These are phyloP conservation scores for Cuniculus paca DNA, from an alignment of 2,797 vertebrate genomes.

Conservation along the genomic window DNA sequence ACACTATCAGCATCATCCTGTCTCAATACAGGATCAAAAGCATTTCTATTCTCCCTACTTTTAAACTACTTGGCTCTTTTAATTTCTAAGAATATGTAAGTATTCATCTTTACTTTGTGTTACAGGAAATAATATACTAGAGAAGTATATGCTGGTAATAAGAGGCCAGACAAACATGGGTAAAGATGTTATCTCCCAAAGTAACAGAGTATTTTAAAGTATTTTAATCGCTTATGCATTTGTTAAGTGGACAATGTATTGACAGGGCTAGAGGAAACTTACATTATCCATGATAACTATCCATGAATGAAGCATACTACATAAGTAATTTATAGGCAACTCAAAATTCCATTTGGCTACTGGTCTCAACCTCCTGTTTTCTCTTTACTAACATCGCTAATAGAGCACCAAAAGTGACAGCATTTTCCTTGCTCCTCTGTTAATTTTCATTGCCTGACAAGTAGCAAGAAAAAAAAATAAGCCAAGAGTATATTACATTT, in stretches of 20 bases:
- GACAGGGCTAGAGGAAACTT: slow-evolving; percentile 40
- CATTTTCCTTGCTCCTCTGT: not conserved
- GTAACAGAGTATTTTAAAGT: slow-evolving; percentile 20
- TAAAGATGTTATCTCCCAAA: not conserved
- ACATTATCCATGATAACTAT: slow-evolving; percentile 30
- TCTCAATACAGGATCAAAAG: not conserved
- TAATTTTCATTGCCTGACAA: slow-evolving; percentile 67
- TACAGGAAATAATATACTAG: slow-evolving; percentile 17
- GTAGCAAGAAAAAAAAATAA: slow-evolving; percentile 11
- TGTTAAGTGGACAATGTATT: not conserved
- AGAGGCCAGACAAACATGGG: slow-evolving; percentile 9
- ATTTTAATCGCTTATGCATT: not conserved
- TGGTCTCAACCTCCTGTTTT: slow-evolving; percentile 57
- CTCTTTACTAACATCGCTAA: slow-evolving; percentile 65
- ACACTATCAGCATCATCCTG: not conserved
- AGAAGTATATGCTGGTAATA: not conserved
- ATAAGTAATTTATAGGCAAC: slow-evolving; percentile 38
- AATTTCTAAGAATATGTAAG: slow-evolving; percentile 51
- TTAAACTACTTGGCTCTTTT: not conserved
- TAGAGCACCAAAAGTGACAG: slow-evolving; percentile 49
- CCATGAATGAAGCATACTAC: slow-evolving; percentile 47
- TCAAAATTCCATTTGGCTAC: slow-evolving; percentile 62
- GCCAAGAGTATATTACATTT: not conserved
- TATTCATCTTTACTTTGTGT: not conserved
- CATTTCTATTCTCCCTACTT: slow-evolving; percentile 15